Percentiles rank a stretch among this genome's conserved stretches.
These are phyloP conservation scores for Grammomys surdaster DNA, from an alignment of 2,113 vertebrate genomes.

Conservation along the genomic window DNA sequence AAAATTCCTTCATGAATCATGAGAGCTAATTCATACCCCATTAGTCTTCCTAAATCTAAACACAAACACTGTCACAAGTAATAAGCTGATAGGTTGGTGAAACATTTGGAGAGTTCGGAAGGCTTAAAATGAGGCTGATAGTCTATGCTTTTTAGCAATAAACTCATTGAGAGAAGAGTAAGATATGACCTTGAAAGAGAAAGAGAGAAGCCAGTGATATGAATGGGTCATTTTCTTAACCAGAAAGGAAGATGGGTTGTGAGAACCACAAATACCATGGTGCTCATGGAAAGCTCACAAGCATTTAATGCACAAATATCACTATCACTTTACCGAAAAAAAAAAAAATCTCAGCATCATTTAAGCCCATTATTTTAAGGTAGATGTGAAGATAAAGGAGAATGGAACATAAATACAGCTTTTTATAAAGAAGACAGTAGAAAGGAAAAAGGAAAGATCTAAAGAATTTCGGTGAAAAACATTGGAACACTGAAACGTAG, in stretches of 20 bases:
- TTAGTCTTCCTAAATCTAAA: slow-evolving; percentile 35
- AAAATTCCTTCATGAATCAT: slow-evolving; percentile 49
- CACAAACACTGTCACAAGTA: slow-evolving; percentile 27
- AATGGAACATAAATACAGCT: slow-evolving; percentile 17
- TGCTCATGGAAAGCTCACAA: not conserved
- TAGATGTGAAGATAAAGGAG: not conserved
- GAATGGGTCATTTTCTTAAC: not conserved
- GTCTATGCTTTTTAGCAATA: not conserved
- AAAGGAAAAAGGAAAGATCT: not conserved
- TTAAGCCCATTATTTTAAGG: not conserved
- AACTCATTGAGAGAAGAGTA: not conserved
- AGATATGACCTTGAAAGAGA: not conserved
- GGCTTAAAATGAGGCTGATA: slow-evolving; percentile 31
- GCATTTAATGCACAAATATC: not conserved
- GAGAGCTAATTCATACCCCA: slow-evolving; percentile 25
- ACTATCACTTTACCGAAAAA: not conserved
- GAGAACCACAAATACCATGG: not conserved
- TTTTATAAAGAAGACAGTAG: slow-evolving; percentile 25
- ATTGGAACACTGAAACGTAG: not conserved
- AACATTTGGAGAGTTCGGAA: not conserved
- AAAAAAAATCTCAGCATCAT: not conserved
- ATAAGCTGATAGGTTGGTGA: slow-evolving; percentile 2
- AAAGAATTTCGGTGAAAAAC: not conserved
- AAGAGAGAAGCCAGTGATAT: slow-evolving; percentile 26
- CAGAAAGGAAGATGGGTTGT: not conserved